Evolutionary conservation across 2,888 invertebrate species (phyloP).

Genomic region (Drosophila maculinotata): DNA sequence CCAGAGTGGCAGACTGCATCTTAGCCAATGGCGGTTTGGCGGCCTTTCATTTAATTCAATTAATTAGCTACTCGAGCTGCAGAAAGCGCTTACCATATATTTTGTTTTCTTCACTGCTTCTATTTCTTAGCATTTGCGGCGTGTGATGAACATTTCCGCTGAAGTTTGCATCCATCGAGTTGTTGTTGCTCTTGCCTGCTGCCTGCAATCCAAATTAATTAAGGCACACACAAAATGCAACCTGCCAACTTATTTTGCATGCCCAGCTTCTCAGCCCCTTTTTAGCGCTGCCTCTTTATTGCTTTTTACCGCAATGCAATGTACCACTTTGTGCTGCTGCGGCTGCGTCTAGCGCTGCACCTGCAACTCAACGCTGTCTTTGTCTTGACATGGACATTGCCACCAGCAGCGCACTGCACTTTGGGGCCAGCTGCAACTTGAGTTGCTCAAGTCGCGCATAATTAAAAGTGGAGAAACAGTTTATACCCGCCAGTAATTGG

Average conservation of each 20-base stretch:
- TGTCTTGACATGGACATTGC: conserved; percentile 62
- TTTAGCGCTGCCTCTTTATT: too few species aligned
- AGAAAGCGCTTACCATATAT: conserved; percentile 34
- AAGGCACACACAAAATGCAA: conserved; percentile 61
- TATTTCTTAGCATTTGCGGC: conserved; percentile 29
- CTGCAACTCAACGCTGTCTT: conserved; percentile 62
- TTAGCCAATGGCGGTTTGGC: conserved; percentile 17
- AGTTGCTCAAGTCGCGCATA: conserved; percentile 59
- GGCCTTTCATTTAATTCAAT: conserved; percentile 71
- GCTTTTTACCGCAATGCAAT: conserved; percentile 69
- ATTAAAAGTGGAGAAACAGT: conserved; percentile 65
- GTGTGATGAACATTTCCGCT: conserved; percentile 77
- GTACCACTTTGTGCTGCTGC: neutral
- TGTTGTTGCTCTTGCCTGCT: conserved; percentile 27
- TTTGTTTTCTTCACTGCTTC: conserved; percentile 4
- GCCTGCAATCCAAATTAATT: conserved; percentile 76
- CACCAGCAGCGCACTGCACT: conserved; percentile 54
- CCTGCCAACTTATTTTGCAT: conserved; percentile 54
- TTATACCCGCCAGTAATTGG: conserved; percentile 51
- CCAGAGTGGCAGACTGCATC: conserved; percentile 48
- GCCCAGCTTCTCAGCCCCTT: conserved; percentile 31
- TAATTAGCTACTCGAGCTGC: conserved; percentile 59
- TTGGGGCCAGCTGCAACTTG: conserved; percentile 41
- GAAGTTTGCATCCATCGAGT: conserved; percentile 36
- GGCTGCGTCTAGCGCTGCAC: conserved; percentile 46